Conservation (phyloP, 2,888 invertebrate species). For the Onchidella celtica region DNA sequence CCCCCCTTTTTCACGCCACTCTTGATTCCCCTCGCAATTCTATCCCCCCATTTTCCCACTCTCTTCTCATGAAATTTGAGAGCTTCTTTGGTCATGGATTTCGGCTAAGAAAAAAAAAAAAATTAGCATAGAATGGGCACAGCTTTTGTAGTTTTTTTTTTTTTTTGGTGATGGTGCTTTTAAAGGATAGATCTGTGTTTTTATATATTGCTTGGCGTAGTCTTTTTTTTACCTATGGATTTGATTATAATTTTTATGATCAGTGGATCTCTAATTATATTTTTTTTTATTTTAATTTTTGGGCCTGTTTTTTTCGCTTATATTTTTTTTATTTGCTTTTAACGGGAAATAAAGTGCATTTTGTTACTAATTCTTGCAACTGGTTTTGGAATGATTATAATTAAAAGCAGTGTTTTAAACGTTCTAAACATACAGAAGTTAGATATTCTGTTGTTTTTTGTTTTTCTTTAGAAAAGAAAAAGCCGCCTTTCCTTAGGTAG, state of each 20-base stretch:
- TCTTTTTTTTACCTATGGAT: too few relatives aligned
- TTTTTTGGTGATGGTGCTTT: constrained; percentile 1
- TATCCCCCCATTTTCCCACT: not conserved
- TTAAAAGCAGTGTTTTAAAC: too few relatives aligned
- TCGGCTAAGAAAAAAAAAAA: too few relatives aligned
- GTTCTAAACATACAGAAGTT: too few relatives aligned
- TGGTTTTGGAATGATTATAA: too few relatives aligned
- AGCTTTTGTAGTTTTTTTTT: constrained; percentile 22
- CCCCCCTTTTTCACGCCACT: not conserved
- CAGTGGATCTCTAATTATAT: not conserved
- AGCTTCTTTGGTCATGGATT: constrained; percentile 30
- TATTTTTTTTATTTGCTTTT: not conserved
- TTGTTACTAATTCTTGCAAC: too few relatives aligned
- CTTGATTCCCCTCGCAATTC: not conserved
- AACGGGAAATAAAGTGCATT: too few relatives aligned
- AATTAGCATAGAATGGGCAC: constrained; percentile 7
- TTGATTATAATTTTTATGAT: too few relatives aligned
- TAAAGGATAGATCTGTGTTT: not conserved
- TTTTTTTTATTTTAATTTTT: too few relatives aligned
- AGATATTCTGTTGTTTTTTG: too few relatives aligned
- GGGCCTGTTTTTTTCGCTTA: not conserved
- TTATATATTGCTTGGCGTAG: constrained; percentile 12
- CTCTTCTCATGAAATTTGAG: not conserved
- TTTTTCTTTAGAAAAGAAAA: too few relatives aligned
- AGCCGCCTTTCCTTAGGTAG: too few relatives aligned